Conservation (phyloP, 2,113 vertebrate species). For the Neomonachus schauinslandi region DNA sequence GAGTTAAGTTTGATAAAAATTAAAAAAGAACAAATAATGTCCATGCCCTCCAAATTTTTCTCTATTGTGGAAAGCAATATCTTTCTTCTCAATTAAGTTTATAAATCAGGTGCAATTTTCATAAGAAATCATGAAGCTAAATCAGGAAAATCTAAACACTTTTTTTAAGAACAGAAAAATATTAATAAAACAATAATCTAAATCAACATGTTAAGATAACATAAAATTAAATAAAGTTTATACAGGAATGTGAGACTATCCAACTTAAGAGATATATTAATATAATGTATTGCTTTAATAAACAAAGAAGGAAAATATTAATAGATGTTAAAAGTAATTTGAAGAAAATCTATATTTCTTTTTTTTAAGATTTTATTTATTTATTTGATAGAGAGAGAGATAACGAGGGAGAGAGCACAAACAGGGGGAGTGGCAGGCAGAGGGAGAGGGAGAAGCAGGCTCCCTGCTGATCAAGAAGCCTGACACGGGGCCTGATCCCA, state of each 20-base stretch:
- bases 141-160: not conserved
- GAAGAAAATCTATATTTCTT: not conserved
- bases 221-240: conserved; percentile 22
- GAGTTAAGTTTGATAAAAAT: not conserved
- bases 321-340: conserved; percentile 17
- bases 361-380: not conserved
- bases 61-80: not conserved
- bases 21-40: not conserved
- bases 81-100: conserved; percentile 42
- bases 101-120: conserved; percentile 49
- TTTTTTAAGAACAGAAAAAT: conserved; percentile 42
- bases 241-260: not conserved
- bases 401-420: too few species aligned
- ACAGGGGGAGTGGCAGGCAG: not conserved
- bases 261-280: conserved; percentile 10
- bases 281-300: conserved; percentile 51
- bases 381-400: not conserved
- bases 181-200: conserved; percentile 57
- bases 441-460: not conserved
- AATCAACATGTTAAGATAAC: conserved; percentile 11
- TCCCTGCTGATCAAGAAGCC: not conserved
- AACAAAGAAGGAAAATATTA: not conserved
- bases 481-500: not conserved
- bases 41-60: not conserved
- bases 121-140: not conserved